A percentile compares a stretch with the other conserved stretches of the same genome.
Conservation (phyloP, 2,797 vertebrate species). For the Cuniculus paca region DNA sequence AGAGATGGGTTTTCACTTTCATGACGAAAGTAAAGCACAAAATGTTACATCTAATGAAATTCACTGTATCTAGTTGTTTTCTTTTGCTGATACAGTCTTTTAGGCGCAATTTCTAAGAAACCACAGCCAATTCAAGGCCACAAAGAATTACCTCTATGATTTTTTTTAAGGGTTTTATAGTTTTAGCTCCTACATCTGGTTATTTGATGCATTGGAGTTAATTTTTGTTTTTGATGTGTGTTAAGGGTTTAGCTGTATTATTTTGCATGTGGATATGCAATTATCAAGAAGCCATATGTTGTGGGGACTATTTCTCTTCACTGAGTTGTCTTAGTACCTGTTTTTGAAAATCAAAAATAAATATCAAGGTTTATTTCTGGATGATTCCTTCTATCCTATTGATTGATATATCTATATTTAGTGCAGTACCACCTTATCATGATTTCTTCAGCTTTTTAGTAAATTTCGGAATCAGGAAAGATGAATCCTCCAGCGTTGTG, state of each 20-base stretch:
- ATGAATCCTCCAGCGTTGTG: neutral
- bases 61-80: neutral
- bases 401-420: neutral
- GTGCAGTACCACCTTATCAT: neutral
- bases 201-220: neutral
- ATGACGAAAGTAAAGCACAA: neutral
- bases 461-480: neutral
- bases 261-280: neutral
- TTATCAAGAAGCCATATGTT: neutral
- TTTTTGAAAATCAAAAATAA: constrained; percentile 4
- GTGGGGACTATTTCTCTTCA: neutral
- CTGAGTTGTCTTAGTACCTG: neutral
- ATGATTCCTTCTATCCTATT: neutral
- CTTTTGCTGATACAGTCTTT: neutral
- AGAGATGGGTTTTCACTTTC: neutral
- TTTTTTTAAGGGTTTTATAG: neutral
- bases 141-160: neutral
- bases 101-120: neutral
- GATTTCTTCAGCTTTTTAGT: neutral
- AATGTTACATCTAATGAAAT: neutral
- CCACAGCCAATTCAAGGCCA: neutral
- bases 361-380: neutral
- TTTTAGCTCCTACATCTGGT: neutral
- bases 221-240: neutral
- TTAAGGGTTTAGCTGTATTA: neutral